Percentiles rank a stretch among this genome's conserved stretches.
phyloP scores from a whole-genome alignment of 2,888 invertebrate genomes.

The Coleophora flavipennella region DNA sequence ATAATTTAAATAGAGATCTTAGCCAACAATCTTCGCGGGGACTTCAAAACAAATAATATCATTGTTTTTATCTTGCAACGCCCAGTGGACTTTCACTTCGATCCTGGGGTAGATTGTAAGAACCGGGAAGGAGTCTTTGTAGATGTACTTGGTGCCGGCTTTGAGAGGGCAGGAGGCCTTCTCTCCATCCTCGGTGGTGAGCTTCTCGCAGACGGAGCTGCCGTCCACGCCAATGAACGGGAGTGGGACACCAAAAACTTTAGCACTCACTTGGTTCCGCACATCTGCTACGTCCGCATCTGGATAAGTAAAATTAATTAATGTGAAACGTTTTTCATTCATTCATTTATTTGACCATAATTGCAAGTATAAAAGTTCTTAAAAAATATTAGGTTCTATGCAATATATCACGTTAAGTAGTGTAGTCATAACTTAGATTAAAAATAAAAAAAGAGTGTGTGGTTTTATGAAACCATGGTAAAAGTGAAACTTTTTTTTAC shows the following conservation, averaged over 20 bases:
- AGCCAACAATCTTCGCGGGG: conserved; percentile 76
- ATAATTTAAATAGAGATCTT: too few relatives aligned
- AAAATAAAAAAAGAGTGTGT: too few relatives aligned
- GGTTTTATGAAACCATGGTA: too few relatives aligned
- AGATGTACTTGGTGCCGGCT: conserved; percentile 77
- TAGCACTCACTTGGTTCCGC: conserved; percentile 75
- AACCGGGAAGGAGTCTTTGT: conserved; percentile 76
- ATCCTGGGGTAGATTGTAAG: conserved; percentile 63
- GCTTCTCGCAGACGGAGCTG: conserved; percentile 75
- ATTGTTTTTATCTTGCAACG: conserved; percentile 49
- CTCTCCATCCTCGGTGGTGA: conserved; percentile 71
- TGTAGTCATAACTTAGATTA: too few relatives aligned
- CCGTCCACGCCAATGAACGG: conserved; percentile 87
- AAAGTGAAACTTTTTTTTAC: too few relatives aligned
- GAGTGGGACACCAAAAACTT: conserved; percentile 74
- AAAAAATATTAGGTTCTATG: too few relatives aligned
- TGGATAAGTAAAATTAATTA: too few relatives aligned
- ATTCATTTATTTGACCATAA: too few relatives aligned
- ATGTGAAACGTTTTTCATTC: too few relatives aligned
- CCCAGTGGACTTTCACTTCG: conserved; percentile 76
- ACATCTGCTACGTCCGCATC: conserved; percentile 67
- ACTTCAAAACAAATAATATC: conserved; percentile 78
- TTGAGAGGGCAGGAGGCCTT: conserved; percentile 78
- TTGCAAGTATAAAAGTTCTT: too few relatives aligned
- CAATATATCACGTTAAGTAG: too few relatives aligned